These are phyloP conservation scores for Plemyria rubiginata DNA, from an alignment of 2,888 invertebrate genomes.

Conservation along the genomic window DNA sequence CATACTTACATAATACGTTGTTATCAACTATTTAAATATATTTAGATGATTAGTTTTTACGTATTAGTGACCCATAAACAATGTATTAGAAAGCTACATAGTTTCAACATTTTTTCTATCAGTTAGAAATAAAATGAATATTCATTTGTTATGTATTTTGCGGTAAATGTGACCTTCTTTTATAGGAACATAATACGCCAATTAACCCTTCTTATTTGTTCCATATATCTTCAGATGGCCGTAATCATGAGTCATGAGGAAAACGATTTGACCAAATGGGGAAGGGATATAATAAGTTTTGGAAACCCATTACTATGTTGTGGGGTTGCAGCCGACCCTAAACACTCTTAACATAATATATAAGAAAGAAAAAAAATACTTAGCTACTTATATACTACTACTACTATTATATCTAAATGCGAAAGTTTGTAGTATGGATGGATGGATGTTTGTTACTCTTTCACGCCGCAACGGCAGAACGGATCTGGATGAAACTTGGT, in stretches of 20 bases:
- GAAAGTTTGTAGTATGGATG: no score
- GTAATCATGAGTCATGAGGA: slow-evolving; percentile 43
- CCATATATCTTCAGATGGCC: slow-evolving; percentile 35
- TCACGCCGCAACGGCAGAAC: no score
- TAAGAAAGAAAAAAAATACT: not conserved
- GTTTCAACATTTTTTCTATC: not conserved
- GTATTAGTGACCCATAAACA: no score
- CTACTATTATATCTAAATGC: no score
- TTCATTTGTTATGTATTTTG: slow-evolving; percentile 6
- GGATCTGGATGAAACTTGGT: no score
- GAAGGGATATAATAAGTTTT: slow-evolving; percentile 31
- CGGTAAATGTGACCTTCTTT: slow-evolving; percentile 6
- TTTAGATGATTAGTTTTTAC: no score
- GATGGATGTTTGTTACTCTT: no score
- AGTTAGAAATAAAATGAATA: not conserved
- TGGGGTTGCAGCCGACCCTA: not conserved
- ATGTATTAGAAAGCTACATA: not conserved
- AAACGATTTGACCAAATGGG: slow-evolving; percentile 37
- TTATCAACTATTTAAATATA: not conserved
- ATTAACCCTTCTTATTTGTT: slow-evolving; percentile 39
- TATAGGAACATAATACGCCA: slow-evolving; percentile 37
- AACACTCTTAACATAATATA: not conserved
- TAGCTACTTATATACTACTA: no score
- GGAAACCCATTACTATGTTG: slow-evolving; percentile 32
- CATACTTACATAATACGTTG: no score